Evolutionary conservation across 1,140 invertebrate species (phyloP), one percentile per base, ranked within the genome.

Genomic region (Ceratina japonica): DNA sequence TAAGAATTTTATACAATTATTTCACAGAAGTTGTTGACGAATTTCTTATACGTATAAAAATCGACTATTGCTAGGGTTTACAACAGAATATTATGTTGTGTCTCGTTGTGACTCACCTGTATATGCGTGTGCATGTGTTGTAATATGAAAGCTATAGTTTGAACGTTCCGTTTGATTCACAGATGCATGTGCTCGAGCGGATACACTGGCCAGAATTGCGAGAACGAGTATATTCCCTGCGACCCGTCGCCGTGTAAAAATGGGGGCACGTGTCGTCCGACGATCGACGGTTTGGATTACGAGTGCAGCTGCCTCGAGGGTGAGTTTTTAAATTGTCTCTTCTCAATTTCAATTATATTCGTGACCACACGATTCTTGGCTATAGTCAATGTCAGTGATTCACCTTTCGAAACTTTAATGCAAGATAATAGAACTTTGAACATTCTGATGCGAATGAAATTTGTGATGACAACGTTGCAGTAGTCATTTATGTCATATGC

Each of bases 141-240:
- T 31, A 31, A 31, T 31, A 31, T 31, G 27, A 31, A 31, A 7
- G 24, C 22, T 22, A 15, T 22, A 22, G 59, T 73, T 72, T 58
- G 54, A 73, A 72, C 61, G 15, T 37, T 3, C 22, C 20, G 22
- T 52, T 79, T 84, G 49, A 87, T 81, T 94, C 94, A 58, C 93
- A 97, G 96, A 92, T 98, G 98, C 91, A 95, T 96, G 83, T 98
- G 98, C 92, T 94, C 96, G 81, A 95, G 95, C 81, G 97, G 97
- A 80, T 98, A 96, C 90, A 98, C 97, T 2, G 97, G 97, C 16
- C 94, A 96, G 88, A 96, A 98, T 92, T 98, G 97, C 93, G 97
- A 98, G 91, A 96, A 94, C 88, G 95, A 96, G 83, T 98, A 98
- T 90, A 95, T 98, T 77, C 97, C 97, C 1, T 98, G 97, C 91